Conservation (phyloP, 2,797 vertebrate genomes). For the Enteromius mattozi region DNA sequence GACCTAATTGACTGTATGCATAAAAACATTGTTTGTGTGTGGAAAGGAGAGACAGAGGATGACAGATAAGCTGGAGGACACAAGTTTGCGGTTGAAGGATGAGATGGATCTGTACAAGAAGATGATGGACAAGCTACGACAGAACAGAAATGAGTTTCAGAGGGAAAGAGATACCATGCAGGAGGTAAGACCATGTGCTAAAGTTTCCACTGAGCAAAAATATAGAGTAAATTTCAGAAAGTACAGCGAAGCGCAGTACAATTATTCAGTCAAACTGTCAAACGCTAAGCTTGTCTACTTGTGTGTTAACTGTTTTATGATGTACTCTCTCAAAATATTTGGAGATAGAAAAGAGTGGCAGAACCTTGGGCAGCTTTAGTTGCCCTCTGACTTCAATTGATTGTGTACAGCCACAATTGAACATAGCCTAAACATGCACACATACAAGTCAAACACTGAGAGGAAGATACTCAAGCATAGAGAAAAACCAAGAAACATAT, state of each 20-base stretch:
- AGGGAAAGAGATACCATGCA: conserved; percentile 94
- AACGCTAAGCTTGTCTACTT: background rate
- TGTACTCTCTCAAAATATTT: background rate
- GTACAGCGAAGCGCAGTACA: background rate
- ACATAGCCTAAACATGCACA: background rate
- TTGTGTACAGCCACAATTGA: background rate
- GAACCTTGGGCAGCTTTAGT: background rate
- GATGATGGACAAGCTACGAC: conserved; percentile 96
- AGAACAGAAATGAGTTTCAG: conserved; percentile 92
- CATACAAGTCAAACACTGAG: background rate
- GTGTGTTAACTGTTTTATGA: background rate
- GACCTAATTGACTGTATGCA: background rate
- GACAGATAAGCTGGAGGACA: conserved; percentile 94
- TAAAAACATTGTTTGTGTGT: conserved; percentile 9
- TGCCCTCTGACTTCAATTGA: background rate
- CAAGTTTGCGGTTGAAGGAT: conserved; percentile 92
- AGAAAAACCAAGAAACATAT: background rate
- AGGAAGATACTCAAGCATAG: background rate
- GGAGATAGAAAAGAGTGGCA: background rate
- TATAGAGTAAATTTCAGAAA: background rate
- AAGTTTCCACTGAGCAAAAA: background rate
- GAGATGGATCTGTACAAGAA: conserved; percentile 97
- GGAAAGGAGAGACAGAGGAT: conserved; percentile 92
- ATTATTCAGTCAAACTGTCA: background rate
- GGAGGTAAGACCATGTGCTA: conserved; percentile 80